Base-by-base conservation (phyloP, 1,140 invertebrate genomes). In the Chionoecetes opilio region DNA sequence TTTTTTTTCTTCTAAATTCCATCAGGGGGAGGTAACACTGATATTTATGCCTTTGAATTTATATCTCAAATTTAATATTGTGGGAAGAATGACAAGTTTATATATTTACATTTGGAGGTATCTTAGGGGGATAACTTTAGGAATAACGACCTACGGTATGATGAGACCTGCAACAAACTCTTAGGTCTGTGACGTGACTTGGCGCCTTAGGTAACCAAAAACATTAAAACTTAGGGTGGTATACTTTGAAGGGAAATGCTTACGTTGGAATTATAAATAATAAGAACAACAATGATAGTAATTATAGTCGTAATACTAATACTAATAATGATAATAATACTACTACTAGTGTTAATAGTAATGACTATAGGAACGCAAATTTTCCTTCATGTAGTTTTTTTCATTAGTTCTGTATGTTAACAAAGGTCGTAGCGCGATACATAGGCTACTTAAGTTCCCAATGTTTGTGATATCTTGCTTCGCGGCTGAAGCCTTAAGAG, bases 11-110 rank as follows among this genome's bases (percentile, higher is more conserved):
- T 88, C 88, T 94, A 90, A 82, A 82, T 38, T 92, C 90, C 90
- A 92, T 92, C 94, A 95, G 94, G 94, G 94, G 94, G 90, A 95
- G 94, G 94, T 95, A 95, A 95, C 94, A 95, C 94, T 92, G 94
- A 95, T 95, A 95, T 95, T 95, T 95, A 95, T 95, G 94, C 94
- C 94, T 92, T 95, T 86, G 31, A 95, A 87, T 95, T 95, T 95
- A 95, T 95, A 37, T 87, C 38, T 92, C 53, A 75, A 92, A 91
- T 87, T 95, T 95, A 86, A 92, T 92, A 91, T 53, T 46, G 89
- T 91, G 94, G 90, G 90, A 88, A 53, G 84, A 95, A 88, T 95
- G 94, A 95, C 91, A 88, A 95, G 84, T 95, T 95, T 95, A 95
- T 86, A 92, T 84, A 92, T 91, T 95, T 92, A 95, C 90, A 92